Conservation (phyloP, 2,113 vertebrate species). For the Eurystomus gularis region DNA sequence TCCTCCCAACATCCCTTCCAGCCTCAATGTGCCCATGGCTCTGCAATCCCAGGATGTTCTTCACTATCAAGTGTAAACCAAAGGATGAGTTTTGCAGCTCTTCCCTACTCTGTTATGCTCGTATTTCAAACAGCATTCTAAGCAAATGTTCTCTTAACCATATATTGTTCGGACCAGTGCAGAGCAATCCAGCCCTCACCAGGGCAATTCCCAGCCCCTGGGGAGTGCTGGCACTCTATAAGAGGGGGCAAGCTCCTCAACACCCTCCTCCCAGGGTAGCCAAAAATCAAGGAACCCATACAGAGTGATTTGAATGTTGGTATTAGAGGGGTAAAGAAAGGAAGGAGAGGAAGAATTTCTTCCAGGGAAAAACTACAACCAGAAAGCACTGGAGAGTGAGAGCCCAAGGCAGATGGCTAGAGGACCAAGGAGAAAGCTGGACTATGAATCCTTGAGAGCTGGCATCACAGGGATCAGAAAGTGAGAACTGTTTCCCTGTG, state of each 20-base stretch:
- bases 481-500: not conserved
- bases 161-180: not conserved
- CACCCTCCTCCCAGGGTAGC: not conserved
- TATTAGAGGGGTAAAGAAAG: not conserved
- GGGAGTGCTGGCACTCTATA: not conserved
- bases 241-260: not conserved
- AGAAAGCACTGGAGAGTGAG: not conserved
- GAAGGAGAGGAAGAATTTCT: not conserved
- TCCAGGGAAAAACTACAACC: not conserved
- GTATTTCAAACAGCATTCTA: not conserved
- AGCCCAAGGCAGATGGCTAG: not conserved
- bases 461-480: not conserved
- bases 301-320: not conserved
- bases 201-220: not conserved
- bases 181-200: not conserved
- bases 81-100: not conserved
- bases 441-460: not conserved
- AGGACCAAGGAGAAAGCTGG: not conserved
- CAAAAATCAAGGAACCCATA: not conserved
- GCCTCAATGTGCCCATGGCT: accelerated
- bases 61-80: not conserved
- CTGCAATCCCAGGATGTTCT: not conserved
- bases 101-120: not conserved
- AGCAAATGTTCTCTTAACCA: not conserved
- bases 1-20: not conserved